Evolutionary conservation across 2,113 vertebrate species (phyloP).

Genomic region (Pterocles orientalis): DNA sequence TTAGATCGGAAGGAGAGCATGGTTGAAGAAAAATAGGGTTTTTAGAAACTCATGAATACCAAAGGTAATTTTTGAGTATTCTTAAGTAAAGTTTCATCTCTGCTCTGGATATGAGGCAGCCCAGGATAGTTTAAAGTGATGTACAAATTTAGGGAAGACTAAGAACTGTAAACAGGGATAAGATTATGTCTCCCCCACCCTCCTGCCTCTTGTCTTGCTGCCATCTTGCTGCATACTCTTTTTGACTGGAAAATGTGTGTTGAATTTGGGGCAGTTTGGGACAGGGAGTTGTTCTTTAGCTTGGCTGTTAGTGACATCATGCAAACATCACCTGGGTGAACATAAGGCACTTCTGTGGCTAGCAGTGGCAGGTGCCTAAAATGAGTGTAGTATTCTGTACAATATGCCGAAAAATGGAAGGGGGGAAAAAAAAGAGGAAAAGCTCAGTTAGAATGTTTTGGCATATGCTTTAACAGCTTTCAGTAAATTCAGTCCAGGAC

Average conservation of each 20-base stretch:
- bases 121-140: not conserved
- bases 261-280: not conserved
- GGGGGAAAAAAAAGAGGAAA: not conserved
- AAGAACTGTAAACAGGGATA: not conserved
- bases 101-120: not conserved
- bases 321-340: not conserved
- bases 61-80: not conserved
- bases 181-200: accelerated
- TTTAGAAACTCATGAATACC: not conserved
- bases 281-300: not conserved
- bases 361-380: not conserved
- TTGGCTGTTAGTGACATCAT: not conserved
- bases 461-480: not conserved
- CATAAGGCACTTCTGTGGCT: not conserved
- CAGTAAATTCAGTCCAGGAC: not conserved
- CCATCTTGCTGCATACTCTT: not conserved
- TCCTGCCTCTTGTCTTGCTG: not conserved
- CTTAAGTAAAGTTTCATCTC: not conserved
- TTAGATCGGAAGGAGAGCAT: not conserved
- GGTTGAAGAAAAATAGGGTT: not conserved
- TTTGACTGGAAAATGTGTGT: not conserved
- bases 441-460: not conserved
- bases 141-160: not conserved
- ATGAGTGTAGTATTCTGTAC: not conserved
- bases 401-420: not conserved